Base-by-base conservation (phyloP, 2,888 invertebrate species). In the Adineta ricciae region DNA sequence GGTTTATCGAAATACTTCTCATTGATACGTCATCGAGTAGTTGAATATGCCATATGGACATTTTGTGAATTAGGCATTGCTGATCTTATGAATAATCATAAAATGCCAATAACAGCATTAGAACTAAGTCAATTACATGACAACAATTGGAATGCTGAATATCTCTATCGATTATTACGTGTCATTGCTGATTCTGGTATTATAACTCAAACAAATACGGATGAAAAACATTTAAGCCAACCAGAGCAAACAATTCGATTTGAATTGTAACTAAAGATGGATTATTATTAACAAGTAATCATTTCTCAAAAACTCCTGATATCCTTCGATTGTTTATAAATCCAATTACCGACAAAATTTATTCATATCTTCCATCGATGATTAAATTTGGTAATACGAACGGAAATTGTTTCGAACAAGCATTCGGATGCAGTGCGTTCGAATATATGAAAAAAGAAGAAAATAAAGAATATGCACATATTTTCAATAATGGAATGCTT, bases 361-460 rank as follows among this genome's bases (percentile, higher is more conserved):
- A 7, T 5, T 49, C 0, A n/a, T 4, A 73, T 41, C n/a, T 73
- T 24, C 73, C 73, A 16, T 38, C 38, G 0, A 5, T 73, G 7
- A 73, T 73, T 41, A 36, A 73, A 73, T 38, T 24, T 73, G 73
- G 73, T 73, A 38, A 73, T 4, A 19, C 21, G 38, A 38, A 73
- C 24, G 73, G 73, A 38, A 73, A 73, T 41, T 11, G 36, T 38
- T 73, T 73, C n/a, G 73, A 73, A 41, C 73, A 73, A 73, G 36
- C 38, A 38, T 36, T 73, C 11, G 73, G 73, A 24, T 36, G 41
- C 8, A 73, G 5, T 73, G 2, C 38, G 38, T 73, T 73, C 38
- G 73, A 73, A 5, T 73, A 73, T 41, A 38, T 73, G 41, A 19
- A 73, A 73, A 73, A 73, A 38, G 73, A 73, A 73, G 73, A 73